Base-by-base conservation (phyloP, 2,797 vertebrate genomes). In the Amphiprion clarkii region DNA sequence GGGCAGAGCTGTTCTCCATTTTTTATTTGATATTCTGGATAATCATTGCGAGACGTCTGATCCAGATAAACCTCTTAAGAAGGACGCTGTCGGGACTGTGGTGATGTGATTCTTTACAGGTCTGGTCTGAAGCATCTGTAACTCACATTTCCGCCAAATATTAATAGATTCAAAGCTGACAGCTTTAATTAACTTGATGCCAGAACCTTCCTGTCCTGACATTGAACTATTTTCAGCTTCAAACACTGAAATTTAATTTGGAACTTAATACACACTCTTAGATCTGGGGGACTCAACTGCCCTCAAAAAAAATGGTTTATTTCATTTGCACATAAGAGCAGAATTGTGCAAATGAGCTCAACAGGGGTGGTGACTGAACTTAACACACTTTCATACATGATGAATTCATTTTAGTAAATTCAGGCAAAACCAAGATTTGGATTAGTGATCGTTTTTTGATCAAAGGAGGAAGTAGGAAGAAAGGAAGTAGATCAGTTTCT, bases 141-240 rank as follows among this genome's bases (percentile, higher is more conserved):
- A 5, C 25, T 68, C 29, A 21, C 8, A 21, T 52, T 23, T 33
- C 11, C 39, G 44, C 49, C 46, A 42, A 71, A 62, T 61, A 64
- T 72, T 76, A 58, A 66, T 31, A 71, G 23, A 75, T 59, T 67
- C 42, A 52, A 71, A 74, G 63, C 48, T 61, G 65, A 65, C 39
- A 36, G 36, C 33, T 77, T 74, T 9, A 61, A 57, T 19, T 54
- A 33, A 46, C 13, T 21, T 10, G 21, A 49, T 10, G 17, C 33
- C 39, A 21, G 59, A 60, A 53, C 1, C 5, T 9, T 16, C 13
- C 2, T 67, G 25, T 46, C 52, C 36, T 3, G 0, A 23, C 3
- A n/a, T 1, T 29, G 9, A 74, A 42, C 56, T 55, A 46, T 63
- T 74, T 62, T 70, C 29, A 83, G 61, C 71, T 65, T 68, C 52